These are phyloP conservation scores for Trogon surrucura DNA, from an alignment of 2,113 vertebrate genomes.

Conservation along the genomic window DNA sequence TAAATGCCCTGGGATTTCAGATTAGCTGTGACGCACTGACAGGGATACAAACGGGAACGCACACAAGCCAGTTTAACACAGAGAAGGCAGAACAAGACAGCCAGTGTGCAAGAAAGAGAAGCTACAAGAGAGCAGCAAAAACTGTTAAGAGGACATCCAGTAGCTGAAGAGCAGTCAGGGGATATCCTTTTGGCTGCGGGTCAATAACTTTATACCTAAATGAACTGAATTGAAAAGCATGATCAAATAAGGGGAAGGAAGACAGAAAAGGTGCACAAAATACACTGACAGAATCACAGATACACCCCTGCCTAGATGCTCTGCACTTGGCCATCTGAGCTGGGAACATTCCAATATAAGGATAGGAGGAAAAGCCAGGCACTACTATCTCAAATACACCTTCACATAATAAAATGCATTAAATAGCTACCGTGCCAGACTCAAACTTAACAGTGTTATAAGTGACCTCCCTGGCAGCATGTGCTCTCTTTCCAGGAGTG, in stretches of 20 bases:
- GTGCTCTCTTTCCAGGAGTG: not conserved
- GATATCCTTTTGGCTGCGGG: not conserved
- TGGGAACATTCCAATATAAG: not conserved
- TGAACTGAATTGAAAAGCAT: not conserved
- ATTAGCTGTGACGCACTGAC: not conserved
- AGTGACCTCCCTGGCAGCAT: not conserved
- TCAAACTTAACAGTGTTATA: not conserved
- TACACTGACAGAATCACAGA: not conserved
- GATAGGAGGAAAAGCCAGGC: not conserved
- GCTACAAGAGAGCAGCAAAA: not conserved
- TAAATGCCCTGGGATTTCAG: constrained; percentile 10
- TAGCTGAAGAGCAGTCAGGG: not conserved
- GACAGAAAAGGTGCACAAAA: not conserved
- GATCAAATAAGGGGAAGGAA: not conserved
- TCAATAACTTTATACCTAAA: not conserved
- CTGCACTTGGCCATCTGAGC: not conserved
- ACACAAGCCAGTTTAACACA: not conserved
- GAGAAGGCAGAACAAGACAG: not conserved
- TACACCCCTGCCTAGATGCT: not conserved
- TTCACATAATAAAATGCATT: not conserved
- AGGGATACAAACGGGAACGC: not conserved
- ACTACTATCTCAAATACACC: not conserved
- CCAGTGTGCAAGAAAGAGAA: not conserved
- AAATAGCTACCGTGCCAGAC: not conserved
- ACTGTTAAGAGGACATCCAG: not conserved